Base-by-base conservation (phyloP, 2,888 invertebrate genomes). In the Tetramorium bicarinatum region DNA sequence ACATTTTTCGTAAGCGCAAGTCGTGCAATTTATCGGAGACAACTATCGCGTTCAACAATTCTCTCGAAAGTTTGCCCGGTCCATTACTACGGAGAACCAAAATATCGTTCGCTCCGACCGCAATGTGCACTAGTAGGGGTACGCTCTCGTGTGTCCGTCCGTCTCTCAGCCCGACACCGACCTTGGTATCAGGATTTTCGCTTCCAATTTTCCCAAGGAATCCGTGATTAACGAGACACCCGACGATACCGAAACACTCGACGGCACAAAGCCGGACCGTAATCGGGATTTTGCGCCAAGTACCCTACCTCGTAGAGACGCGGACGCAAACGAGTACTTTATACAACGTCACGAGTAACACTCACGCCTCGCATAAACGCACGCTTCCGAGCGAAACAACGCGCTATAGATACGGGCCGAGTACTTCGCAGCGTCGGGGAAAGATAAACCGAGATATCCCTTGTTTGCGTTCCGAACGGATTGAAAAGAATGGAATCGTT, bases 181-280 rank as follows among this genome's bases (percentile, higher is more conserved):
- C 38, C 47, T 71, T 21, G 47, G 59, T 79, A 79, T 59, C 59
- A n/a, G 71, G 59, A 71, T 80, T 80, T 80, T 80, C 79, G 59
- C 64, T 71, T 71, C 59, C 44, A 47, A 80, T 80, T 80, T 80
- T 71, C 71, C 71, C 59, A 71, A 80, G 71, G 25, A 80, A 80
- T 80, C 71, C 71, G 59, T 61, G 79, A 80, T 80, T 80, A 71
- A 80, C 79, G 71, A 71, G 79, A 80, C 79, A 59, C 38, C 25
- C 59, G 47, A 8, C 71, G 47, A 49, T 61, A 59, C 38, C 38
- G 49, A 59, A 71, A 59, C 47, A 34, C 79, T 59, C 59, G 79
- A 71, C 71, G 8, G 34, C 71, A 80, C 67, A 71, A 80, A 80
- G 79, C 79, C 47, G 71, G 71, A 72, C 47, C 71, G 69, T 71